phyloP scores from a whole-genome alignment of 2,797 vertebrate species.

The Aphelocoma californica region DNA sequence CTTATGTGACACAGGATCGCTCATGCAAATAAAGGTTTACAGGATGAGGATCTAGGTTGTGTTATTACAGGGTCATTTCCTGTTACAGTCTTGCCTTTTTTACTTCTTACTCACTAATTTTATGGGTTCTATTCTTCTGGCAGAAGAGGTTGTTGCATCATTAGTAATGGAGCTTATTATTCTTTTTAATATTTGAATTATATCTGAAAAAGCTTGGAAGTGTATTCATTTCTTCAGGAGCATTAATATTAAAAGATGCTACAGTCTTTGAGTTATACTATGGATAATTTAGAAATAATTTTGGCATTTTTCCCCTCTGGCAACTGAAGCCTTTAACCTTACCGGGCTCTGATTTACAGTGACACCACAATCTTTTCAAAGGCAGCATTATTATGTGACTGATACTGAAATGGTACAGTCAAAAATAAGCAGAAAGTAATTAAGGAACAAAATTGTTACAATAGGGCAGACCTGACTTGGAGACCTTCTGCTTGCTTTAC shows the following conservation, averaged over 20 bases:
- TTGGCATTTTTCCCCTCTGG: conserved; percentile 1
- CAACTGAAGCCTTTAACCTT: background rate
- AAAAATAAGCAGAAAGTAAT: conserved; percentile 36
- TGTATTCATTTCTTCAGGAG: conserved; percentile 36
- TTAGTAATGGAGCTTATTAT: conserved; percentile 41
- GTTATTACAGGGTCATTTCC: conserved; percentile 16
- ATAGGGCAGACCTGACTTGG: background rate
- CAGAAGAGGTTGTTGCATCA: conserved; percentile 36
- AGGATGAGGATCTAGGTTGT: background rate
- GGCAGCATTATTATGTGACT: conserved; percentile 27
- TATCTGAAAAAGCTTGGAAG: conserved; percentile 21
- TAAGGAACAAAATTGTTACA: conserved; percentile 4
- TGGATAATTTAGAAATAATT: conserved; percentile 60
- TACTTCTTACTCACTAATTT: conserved; percentile 27
- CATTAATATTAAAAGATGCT: conserved; percentile 46
- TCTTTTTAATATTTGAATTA: conserved; percentile 61
- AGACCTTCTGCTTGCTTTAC: background rate
- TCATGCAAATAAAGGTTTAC: conserved; percentile 26
- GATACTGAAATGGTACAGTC: background rate
- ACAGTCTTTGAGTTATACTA: conserved; percentile 26
- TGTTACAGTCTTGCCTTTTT: background rate
- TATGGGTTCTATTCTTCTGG: background rate
- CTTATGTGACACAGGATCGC: conserved; percentile 27
- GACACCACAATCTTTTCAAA: conserved; percentile 48
- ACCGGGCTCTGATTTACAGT: conserved; percentile 34